Conservation (phyloP, 2,888 invertebrate genomes). For the Neoascia interrupta region DNA sequence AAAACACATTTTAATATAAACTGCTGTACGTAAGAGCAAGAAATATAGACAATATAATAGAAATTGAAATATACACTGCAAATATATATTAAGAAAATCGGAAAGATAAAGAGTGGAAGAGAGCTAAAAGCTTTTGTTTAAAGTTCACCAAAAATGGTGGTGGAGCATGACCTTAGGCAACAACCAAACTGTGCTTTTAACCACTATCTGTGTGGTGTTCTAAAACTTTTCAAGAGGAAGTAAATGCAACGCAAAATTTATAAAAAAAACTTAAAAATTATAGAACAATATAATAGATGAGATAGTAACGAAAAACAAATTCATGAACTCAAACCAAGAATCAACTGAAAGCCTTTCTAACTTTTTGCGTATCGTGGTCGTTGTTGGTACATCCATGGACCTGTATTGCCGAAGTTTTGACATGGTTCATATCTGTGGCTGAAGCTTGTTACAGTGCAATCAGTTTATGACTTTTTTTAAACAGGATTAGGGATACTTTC, state of each 20-base stretch:
- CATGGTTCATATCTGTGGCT: constrained; percentile 83
- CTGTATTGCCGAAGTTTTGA: constrained; percentile 90
- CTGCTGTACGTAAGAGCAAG: not conserved
- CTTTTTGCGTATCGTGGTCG: constrained; percentile 79
- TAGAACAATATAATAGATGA: constrained; percentile 3
- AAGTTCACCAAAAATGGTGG: constrained; percentile 9
- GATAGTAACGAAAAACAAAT: constrained; percentile 25
- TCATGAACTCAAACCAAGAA: constrained; percentile 41
- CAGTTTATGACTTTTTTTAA: constrained; percentile 35
- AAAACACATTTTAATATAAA: not conserved
- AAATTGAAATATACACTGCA: not conserved
- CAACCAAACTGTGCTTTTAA: constrained; percentile 48
- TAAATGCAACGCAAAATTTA: constrained; percentile 18
- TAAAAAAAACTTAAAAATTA: constrained; percentile 1
- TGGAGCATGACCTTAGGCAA: constrained; percentile 28
- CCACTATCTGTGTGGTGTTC: constrained; percentile 11
- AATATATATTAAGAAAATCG: not conserved
- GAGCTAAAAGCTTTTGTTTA: constrained; percentile 13
- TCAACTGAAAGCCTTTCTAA: constrained; percentile 72
- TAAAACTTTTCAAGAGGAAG: not conserved
- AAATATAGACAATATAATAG: not conserved
- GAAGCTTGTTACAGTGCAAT: constrained; percentile 69
- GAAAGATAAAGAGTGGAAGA: not conserved
- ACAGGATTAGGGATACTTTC: constrained; percentile 29
- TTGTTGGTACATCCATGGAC: constrained; percentile 81